Conservation (phyloP, 2,113 vertebrate genomes). For the Coptodon rendalli region DNA sequence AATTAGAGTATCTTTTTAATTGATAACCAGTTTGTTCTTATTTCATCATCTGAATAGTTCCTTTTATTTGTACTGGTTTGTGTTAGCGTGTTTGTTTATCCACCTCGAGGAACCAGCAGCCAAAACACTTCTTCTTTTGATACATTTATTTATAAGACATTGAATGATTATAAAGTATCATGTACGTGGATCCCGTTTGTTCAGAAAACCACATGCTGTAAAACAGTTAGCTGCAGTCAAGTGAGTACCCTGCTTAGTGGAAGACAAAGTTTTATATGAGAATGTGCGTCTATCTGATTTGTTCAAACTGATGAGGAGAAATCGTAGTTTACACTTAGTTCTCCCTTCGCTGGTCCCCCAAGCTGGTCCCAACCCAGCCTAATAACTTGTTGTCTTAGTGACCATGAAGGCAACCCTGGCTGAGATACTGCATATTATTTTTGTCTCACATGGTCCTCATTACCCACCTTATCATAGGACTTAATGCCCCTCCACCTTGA, state of each 20-base stretch:
- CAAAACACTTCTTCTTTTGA: not conserved
- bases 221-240: not conserved
- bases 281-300: not conserved
- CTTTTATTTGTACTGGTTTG: not conserved
- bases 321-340: not conserved
- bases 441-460: not conserved
- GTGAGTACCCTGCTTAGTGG: fast-evolving
- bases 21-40: not conserved
- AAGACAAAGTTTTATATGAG: not conserved
- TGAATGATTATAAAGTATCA: not conserved
- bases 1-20: not conserved
- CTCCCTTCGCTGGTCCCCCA: not conserved
- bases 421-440: not conserved
- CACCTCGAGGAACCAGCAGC: not conserved
- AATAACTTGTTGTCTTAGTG: not conserved
- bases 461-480: not conserved
- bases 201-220: not conserved
- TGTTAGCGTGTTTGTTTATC: not conserved
- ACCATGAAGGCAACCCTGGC: fast-evolving
- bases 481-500: not conserved
- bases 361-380: not conserved
- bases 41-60: not conserved
- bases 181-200: not conserved
- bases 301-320: not conserved
- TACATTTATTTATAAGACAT: fast-evolving